Evolutionary conservation across 2,797 vertebrate species (phyloP), one percentile per base, ranked within the genome.

Genomic region (Lithobates pipiens): DNA sequence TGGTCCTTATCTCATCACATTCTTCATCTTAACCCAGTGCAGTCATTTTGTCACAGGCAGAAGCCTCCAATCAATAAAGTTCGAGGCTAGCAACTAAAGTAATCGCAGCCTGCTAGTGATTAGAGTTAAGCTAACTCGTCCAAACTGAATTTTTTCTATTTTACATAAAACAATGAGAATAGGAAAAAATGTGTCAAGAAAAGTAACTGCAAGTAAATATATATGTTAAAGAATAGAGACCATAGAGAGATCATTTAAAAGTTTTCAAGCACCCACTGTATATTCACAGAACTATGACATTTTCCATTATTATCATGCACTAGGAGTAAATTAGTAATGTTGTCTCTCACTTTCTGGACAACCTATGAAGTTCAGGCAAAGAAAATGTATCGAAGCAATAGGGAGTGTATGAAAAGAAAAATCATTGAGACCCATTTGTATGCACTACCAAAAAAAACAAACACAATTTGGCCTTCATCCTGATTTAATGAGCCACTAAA

Each of bases 1-100:
- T 34, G 91, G 88, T 77, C 85, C 91, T 92, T 92, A 92, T 92
- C 90, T 92, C 88, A 91, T 89, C 89, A 73, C 21, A 89, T 44
- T 63, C 86, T 88, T 88, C 88, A 91, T 92, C 90, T 90, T 87
- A 85, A 89, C 88, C 88, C 77, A 76, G 78, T 63, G 72, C 74
- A 39, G 88, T 87, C 91, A 63, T 91, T 85, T 83, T 86, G 90
- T 78, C 88, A 89, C 80, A 87, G 83, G 46, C 78, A 88, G 87
- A 76, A 88, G 82, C 82, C 90, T 85, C 86, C 88, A 89, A 91
- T 93, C 92, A 89, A 92, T 92, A 93, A 75, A 84, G 86, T 83
- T 34, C 32, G 7, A 61, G 88, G 84, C 85, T 88, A 2, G 46
- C 78, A 82, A 89, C 84, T 11, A 71, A 74, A 85, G 11, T 54